A percentile compares a stretch with the other conserved stretches of the same genome.
Evolutionary conservation across 1,140 invertebrate genomes (phyloP).

Genomic region (Leucophenga varia): DNA sequence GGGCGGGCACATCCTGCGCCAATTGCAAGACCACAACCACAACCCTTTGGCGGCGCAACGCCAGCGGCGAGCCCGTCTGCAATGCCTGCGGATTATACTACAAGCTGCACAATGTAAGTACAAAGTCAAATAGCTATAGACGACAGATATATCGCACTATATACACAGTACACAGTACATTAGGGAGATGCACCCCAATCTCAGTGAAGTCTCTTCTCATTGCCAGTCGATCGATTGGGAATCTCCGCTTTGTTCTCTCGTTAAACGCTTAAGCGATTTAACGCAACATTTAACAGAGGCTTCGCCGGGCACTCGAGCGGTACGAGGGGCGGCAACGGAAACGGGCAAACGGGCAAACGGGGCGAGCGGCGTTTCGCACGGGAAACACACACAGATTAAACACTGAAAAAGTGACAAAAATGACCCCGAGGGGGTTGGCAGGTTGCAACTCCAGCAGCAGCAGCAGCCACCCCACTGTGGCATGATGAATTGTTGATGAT

Average conservation of each 20-base stretch:
- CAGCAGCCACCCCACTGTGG: no score
- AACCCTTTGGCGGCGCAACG: slow-evolving; percentile 92
- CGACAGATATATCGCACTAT: slow-evolving; percentile 1
- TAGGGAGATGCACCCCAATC: not conserved
- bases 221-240: no score
- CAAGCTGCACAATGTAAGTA: slow-evolving; percentile 96
- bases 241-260: slow-evolving; percentile 23
- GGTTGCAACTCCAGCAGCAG: no score
- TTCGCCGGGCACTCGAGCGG: slow-evolving; percentile 14
- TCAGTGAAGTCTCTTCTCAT: not conserved
- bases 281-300: slow-evolving; percentile 51
- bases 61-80: slow-evolving; percentile 95
- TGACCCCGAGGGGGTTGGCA: no score
- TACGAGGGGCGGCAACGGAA: no score
- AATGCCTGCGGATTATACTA: slow-evolving; percentile 97
- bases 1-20: slow-evolving; percentile 89
- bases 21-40: slow-evolving; percentile 96
- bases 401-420: slow-evolving; percentile 51
- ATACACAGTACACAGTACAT: no score
- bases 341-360: no score
- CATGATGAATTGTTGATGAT: slow-evolving; percentile 56
- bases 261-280: slow-evolving; percentile 52
- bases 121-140: no score
- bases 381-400: slow-evolving; percentile 38
- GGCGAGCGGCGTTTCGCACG: not conserved